These are phyloP conservation scores for Streblospio benedicti DNA, from an alignment of 1,140 invertebrate genomes.

Conservation along the genomic window DNA sequence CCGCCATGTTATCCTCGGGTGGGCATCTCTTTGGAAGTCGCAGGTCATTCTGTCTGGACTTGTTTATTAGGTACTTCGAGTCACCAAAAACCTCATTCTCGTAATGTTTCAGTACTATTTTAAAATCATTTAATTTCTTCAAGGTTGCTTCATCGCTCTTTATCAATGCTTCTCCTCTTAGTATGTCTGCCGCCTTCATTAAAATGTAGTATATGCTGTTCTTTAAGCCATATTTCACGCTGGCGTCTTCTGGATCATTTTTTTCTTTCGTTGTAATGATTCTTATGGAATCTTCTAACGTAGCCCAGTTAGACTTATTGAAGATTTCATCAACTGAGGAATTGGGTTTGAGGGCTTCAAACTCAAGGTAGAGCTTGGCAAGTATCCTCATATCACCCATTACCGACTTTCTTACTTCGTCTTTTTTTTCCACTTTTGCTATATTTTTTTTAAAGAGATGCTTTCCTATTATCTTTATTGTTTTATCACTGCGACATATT, in stretches of 20 bases:
- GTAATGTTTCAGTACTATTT: neutral
- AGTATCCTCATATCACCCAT: conserved; percentile 1
- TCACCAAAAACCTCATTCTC: neutral
- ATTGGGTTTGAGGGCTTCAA: neutral
- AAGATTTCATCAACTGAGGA: too few relatives aligned
- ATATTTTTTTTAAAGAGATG: too few relatives aligned
- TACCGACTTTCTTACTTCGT: neutral
- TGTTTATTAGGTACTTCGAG: neutral
- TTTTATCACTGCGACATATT: neutral
- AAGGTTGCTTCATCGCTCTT: neutral
- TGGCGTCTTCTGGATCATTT: too few relatives aligned
- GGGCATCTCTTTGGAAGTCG: neutral
- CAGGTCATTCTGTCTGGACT: neutral
- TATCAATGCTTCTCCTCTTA: too few relatives aligned
- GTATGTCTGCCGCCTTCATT: too few relatives aligned
- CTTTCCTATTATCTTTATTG: neutral
- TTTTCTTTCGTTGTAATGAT: too few relatives aligned
- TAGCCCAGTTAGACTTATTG: too few relatives aligned
- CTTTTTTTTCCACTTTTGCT: neutral
- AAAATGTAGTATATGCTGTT: too few relatives aligned
- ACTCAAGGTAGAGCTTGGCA: neutral
- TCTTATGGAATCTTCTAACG: too few relatives aligned
- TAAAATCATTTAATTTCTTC: neutral
- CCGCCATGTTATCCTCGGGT: neutral
- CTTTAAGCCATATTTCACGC: too few relatives aligned